Conservation (phyloP, 2,113 vertebrate species). For the Chiloscyllium plagiosum region DNA sequence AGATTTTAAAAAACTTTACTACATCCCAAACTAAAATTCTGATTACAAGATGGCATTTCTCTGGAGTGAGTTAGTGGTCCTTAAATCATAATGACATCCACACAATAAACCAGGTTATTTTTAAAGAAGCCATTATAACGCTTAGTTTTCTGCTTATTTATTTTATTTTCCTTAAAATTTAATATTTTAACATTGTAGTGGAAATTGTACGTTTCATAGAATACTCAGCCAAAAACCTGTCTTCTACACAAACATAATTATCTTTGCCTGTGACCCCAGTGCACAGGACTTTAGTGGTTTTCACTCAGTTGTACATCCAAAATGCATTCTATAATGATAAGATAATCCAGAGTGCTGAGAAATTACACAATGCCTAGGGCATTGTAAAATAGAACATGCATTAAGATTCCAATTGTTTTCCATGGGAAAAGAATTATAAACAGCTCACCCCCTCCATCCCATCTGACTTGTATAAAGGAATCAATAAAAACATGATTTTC, state of each 20-base stretch:
- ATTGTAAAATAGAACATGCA: slow-evolving; percentile 26
- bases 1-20: background rate
- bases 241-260: background rate
- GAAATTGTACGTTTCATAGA: background rate
- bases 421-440: background rate
- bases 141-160: background rate
- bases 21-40: background rate
- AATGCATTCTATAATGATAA: background rate
- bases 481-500: slow-evolving; percentile 21
- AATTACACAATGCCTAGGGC: background rate
- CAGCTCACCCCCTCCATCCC: background rate
- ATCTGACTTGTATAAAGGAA: slow-evolving; percentile 8
- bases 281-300: background rate
- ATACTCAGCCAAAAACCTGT: background rate
- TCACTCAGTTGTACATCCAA: background rate
- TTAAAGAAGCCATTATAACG: background rate
- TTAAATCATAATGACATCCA: background rate
- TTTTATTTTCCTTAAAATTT: background rate
- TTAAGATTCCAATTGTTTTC: slow-evolving; percentile 25
- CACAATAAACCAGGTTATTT: background rate
- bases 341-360: background rate
- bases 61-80: background rate
- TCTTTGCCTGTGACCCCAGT: background rate
- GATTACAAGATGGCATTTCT: background rate
- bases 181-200: background rate